Evolutionary conservation across 2,888 invertebrate genomes (phyloP), one percentile per base, ranked within the genome.

Genomic region (Drosophila greeni): DNA sequence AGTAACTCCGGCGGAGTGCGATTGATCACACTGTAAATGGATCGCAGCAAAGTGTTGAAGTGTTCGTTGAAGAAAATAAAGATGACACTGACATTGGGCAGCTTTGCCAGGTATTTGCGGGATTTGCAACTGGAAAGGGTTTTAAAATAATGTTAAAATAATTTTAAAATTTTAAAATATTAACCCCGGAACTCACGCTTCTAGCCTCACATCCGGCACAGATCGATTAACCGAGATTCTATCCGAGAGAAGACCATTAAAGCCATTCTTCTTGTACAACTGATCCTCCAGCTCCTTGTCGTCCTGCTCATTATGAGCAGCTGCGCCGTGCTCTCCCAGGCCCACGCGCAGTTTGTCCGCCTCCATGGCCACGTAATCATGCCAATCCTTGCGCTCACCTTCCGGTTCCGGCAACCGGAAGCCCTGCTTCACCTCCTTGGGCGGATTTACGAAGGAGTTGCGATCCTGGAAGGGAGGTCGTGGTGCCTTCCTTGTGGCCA

Each of bases 31-130:
- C 95, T 95, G 87, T 92, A 91, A n/a, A 92, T 94, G 45, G 94
- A 95, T 75, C 94, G 90, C n/a, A 97, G 88, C 51, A 98, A 88
- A 0, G 97, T 96, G 42, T 93, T 93, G 91, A 95, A 95, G 87
- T 97, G 97, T 86, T 98, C 97, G 84, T 98, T 96, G 88, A 96
- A 96, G 87, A 97, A 97, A 1, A 97, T 97, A 23, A 98, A 94
- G 54, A 98, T 93, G 5, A 98, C 93, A 86, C 96, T 97, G n/a
- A 95, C 94, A 0, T 93, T 92, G 0, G 95, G 95, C 88, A 88
- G 57, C 45, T 84, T 65, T 1, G 82, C 77, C 18, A 86, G 71
- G 45, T 88, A 88, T 1, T 74, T 68, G 36, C 86, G 87, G 1
- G 72, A 65, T 8, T 78, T 76, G 62, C 88, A 88, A 3, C 87